These are phyloP conservation scores for Clarias laeviceps DNA, from an alignment of 2,797 vertebrate genomes.

Conservation along the genomic window DNA sequence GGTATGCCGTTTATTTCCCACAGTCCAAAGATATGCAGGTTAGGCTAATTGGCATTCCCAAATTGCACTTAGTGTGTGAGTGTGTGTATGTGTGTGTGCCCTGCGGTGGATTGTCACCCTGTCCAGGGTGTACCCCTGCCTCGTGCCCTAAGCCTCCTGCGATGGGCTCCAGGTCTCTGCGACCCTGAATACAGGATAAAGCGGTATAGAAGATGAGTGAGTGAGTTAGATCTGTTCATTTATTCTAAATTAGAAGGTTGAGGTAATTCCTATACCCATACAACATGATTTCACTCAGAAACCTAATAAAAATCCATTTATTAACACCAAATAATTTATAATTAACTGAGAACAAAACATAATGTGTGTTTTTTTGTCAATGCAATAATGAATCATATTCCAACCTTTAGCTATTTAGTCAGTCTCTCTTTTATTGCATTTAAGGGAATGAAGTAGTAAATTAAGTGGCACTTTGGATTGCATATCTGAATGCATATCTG, in stretches of 20 bases:
- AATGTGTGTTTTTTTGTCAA: conserved; percentile 6
- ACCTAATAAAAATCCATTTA: conserved; percentile 35
- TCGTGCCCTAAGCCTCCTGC: too few relatives aligned
- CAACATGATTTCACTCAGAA: conserved; percentile 35
- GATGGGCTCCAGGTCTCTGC: too few relatives aligned
- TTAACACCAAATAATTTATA: conserved; percentile 27
- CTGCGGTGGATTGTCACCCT: too few relatives aligned
- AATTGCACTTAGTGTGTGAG: too few relatives aligned
- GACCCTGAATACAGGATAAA: too few relatives aligned
- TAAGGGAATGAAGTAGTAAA: conserved; percentile 8
- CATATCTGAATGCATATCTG: conserved; percentile 5
- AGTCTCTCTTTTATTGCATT: conserved; percentile 23
- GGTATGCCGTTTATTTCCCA: too few relatives aligned
- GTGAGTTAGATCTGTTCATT: conserved; percentile 42
- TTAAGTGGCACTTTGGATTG: neutral
- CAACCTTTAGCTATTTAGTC: conserved; percentile 30
- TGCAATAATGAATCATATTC: conserved; percentile 25
- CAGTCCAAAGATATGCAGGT: too few relatives aligned
- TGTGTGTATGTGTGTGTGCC: too few relatives aligned
- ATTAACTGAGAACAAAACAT: conserved; percentile 9
- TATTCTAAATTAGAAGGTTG: conserved; percentile 43
- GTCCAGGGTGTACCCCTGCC: too few relatives aligned
- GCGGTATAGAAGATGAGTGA: too few relatives aligned
- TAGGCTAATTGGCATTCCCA: too few relatives aligned
- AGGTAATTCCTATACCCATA: conserved; percentile 33